A percentile compares a stretch with the other conserved stretches of the same genome.
phyloP scores from a whole-genome alignment of 2,888 invertebrate species.

The Drosophila birchii region DNA sequence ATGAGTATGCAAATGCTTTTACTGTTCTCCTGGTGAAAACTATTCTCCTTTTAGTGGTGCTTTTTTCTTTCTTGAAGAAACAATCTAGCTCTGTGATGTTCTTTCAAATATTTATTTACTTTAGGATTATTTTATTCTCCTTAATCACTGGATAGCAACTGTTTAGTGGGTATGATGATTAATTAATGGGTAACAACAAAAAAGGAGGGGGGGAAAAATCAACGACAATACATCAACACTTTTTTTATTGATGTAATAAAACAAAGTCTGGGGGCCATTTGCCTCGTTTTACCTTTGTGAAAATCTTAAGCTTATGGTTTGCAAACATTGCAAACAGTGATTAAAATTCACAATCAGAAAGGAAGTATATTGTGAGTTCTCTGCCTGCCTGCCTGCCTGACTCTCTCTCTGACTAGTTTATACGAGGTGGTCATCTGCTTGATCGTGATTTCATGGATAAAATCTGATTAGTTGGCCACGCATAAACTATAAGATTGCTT shows the following conservation, averaged over 20 bases:
- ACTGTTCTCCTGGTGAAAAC: conserved; percentile 35
- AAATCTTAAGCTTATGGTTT: conserved; percentile 21
- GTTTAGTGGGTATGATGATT: conserved; percentile 32
- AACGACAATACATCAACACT: conserved; percentile 36
- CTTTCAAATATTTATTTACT: conserved; percentile 17
- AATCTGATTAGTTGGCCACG: conserved; percentile 44
- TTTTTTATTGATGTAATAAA: conserved; percentile 20
- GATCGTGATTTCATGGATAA: conserved; percentile 37
- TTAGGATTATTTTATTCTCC: conserved; percentile 17
- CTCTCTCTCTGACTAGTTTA: conserved; percentile 28
- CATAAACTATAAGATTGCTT: conserved; percentile 49
- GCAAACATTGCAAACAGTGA: conserved; percentile 23
- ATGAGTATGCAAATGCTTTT: conserved; percentile 52
- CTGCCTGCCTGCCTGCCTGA: background rate
- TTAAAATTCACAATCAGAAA: conserved; percentile 12
- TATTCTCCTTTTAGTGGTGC: conserved; percentile 29
- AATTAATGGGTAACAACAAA: conserved; percentile 35
- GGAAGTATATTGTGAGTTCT: conserved; percentile 11
- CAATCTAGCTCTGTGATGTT: conserved; percentile 49
- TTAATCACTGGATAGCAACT: conserved; percentile 53
- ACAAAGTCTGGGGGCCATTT: conserved; percentile 19
- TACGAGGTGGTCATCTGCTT: conserved; percentile 28
- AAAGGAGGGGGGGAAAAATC: conserved; percentile 31
- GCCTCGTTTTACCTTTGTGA: conserved; percentile 9
- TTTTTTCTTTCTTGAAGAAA: conserved; percentile 23